Evolutionary conservation across 2,888 invertebrate genomes (phyloP).

Genomic region (Lasioglossum calceatum): DNA sequence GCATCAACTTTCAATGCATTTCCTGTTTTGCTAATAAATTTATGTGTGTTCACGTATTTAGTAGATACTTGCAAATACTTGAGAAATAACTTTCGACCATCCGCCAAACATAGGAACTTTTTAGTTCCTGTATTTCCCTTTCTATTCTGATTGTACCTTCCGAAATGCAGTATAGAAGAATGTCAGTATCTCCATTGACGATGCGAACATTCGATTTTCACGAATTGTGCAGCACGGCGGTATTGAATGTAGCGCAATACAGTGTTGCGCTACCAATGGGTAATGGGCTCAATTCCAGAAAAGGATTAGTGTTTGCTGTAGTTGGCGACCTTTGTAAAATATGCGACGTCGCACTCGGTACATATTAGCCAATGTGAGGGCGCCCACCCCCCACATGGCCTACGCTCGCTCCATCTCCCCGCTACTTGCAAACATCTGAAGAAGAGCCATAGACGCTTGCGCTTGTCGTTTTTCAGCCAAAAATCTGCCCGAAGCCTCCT

Average conservation of each 20-base stretch:
- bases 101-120: constrained; percentile 36
- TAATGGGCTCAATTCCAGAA: constrained; percentile 82
- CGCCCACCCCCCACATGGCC: constrained; percentile 84
- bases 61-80: constrained; percentile 49
- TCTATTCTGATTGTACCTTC: constrained; percentile 31
- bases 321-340: constrained; percentile 82
- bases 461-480: constrained; percentile 94
- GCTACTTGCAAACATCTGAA: constrained; percentile 88
- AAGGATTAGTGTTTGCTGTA: constrained; percentile 82
- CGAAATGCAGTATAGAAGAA: constrained; percentile 39
- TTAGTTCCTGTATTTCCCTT: constrained; percentile 30
- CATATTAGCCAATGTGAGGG: constrained; percentile 83
- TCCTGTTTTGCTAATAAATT: constrained; percentile 52
- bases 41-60: constrained; percentile 43
- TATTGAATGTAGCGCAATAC: constrained; percentile 34
- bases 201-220: constrained; percentile 42
- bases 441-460: constrained; percentile 93
- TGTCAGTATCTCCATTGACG: constrained; percentile 32
- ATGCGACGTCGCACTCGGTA: constrained; percentile 82
- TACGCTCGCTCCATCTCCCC: constrained; percentile 84
- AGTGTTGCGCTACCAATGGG: constrained; percentile 40
- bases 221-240: constrained; percentile 29
- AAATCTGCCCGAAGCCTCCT: constrained; percentile 93
- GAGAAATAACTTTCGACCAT: constrained; percentile 37
- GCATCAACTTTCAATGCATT: constrained; percentile 50